Evolutionary conservation across 1,140 invertebrate genomes (phyloP).

Genomic region (Pseudachorutes palmiensis): DNA sequence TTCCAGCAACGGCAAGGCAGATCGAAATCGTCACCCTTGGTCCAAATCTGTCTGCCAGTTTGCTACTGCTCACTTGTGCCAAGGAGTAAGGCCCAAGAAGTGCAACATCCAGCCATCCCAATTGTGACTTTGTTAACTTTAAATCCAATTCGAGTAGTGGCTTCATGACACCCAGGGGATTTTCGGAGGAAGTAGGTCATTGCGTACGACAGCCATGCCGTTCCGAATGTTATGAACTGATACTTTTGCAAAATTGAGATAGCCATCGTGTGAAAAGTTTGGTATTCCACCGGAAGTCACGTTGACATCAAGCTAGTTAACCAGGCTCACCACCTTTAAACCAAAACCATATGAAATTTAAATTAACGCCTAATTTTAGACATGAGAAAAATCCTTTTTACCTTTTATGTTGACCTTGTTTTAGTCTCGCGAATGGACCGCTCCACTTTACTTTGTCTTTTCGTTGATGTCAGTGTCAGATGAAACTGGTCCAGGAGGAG

Average conservation of each 20-base stretch:
- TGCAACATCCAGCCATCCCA: slow-evolving; percentile 44
- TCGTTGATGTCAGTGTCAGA: too few species aligned
- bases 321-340: too few species aligned
- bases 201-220: slow-evolving; percentile 32
- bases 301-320: too few species aligned
- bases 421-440: too few species aligned
- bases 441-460: too few species aligned
- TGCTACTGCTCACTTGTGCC: slow-evolving; percentile 46
- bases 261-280: too few species aligned
- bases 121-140: slow-evolving; percentile 27
- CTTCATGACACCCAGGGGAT: slow-evolving; percentile 36
- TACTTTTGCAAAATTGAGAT: slow-evolving; percentile 5
- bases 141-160: slow-evolving; percentile 35
- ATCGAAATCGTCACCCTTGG: slow-evolving; percentile 45
- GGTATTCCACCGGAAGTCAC: too few species aligned
- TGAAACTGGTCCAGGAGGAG: too few species aligned
- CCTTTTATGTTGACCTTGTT: too few species aligned
- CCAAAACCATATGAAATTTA: too few species aligned
- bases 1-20: slow-evolving; percentile 43
- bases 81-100: slow-evolving; percentile 49
- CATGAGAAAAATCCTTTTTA: too few species aligned
- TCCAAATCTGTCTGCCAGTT: slow-evolving; percentile 46
- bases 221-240: slow-evolving; percentile 28
- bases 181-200: slow-evolving; percentile 36
- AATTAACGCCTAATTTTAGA: too few species aligned